phyloP scores from a whole-genome alignment of 2,113 vertebrate species.

The Upupa epops region DNA sequence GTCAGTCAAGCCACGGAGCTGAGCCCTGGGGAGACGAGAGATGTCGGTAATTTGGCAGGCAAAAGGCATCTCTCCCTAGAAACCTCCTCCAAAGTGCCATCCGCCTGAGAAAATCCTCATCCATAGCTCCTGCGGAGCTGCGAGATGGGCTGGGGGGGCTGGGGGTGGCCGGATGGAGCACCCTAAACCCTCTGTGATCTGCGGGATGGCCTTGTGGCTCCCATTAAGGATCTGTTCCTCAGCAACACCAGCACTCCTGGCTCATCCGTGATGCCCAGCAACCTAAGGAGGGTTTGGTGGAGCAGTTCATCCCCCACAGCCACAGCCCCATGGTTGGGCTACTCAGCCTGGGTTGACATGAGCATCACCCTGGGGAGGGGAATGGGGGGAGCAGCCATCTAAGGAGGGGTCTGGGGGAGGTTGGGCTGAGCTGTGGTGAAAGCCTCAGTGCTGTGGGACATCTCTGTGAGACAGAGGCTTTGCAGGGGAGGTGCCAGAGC shows the following conservation, averaged over 20 bases:
- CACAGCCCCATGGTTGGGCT: neutral
- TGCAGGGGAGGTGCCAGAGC: neutral
- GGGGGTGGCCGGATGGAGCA: neutral
- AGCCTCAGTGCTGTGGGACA: accelerated
- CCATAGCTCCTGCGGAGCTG: neutral
- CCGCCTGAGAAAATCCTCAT: neutral
- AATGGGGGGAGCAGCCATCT: accelerated
- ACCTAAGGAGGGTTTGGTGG: accelerated
- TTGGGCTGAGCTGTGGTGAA: neutral
- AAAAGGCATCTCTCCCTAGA: neutral
- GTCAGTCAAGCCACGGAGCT: neutral
- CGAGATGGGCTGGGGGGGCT: neutral
- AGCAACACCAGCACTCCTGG: no score
- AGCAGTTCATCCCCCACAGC: neutral
- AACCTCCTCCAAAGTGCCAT: neutral
- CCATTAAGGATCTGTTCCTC: neutral
- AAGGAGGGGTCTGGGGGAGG: neutral
- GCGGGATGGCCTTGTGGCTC: neutral
- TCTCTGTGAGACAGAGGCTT: neutral
- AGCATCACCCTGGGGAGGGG: accelerated
- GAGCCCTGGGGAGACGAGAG: neutral
- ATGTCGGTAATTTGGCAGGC: neutral
- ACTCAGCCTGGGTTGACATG: neutral
- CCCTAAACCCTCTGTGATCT: neutral
- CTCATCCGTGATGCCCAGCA: neutral